These are phyloP conservation scores for Arrhopalites spinosus DNA, from an alignment of 2,888 invertebrate genomes.

Conservation along the genomic window DNA sequence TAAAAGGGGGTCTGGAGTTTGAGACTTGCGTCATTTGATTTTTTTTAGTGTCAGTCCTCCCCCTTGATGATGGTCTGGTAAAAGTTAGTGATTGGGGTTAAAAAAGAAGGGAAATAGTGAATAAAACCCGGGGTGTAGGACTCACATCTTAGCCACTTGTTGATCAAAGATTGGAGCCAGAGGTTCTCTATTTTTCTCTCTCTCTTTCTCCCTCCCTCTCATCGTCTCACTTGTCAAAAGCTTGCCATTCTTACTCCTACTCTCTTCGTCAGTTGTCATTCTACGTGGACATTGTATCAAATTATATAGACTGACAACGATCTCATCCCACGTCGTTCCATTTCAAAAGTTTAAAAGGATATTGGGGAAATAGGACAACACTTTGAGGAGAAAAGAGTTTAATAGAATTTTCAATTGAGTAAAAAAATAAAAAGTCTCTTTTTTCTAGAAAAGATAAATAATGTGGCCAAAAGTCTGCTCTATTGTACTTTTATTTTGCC, in stretches of 20 bases:
- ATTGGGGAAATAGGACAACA: background rate
- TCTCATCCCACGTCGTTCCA: background rate
- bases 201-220: conserved; percentile 18
- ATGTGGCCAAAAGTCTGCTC: conserved; percentile 43
- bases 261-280: background rate
- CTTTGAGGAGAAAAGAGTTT: background rate
- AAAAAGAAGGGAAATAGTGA: background rate
- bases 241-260: background rate
- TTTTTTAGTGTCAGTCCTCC: background rate
- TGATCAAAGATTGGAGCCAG: conserved; percentile 39
- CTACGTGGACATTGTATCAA: background rate
- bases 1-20: background rate
- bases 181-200: conserved; percentile 5
- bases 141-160: conserved; percentile 41
- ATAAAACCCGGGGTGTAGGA: conserved; percentile 11
- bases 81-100: background rate
- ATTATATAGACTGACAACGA: background rate
- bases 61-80: background rate
- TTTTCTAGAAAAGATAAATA: conserved; percentile 15
- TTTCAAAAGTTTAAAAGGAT: background rate
- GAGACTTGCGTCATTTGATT: conserved; percentile 26
- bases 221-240: background rate
- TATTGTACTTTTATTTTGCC: conserved; percentile 25
- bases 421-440: background rate
- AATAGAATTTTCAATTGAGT: background rate